Conservation (phyloP, 2,888 invertebrate genomes). For the Tyria jacobaeae region DNA sequence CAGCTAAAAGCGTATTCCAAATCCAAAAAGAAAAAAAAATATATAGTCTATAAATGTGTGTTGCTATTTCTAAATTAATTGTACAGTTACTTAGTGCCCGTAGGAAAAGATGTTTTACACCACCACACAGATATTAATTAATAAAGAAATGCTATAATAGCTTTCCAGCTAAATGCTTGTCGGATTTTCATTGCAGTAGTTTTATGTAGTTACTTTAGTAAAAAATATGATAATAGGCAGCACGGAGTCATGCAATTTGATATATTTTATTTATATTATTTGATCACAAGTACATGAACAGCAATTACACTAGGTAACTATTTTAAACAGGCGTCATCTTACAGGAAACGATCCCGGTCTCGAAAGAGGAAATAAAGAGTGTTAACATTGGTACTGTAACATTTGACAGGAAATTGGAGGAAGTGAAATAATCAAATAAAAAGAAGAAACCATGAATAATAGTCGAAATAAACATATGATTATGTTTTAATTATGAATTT, state of each 20-base stretch:
- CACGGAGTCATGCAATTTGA: no score
- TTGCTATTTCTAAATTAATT: background rate
- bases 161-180: constrained; percentile 4
- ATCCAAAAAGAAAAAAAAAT: background rate
- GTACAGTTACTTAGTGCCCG: background rate
- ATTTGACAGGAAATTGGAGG: constrained; percentile 79
- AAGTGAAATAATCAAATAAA: constrained; percentile 62
- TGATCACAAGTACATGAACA: constrained; percentile 6
- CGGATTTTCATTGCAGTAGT: background rate
- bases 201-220: background rate
- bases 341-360: constrained; percentile 71
- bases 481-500: constrained; percentile 18
- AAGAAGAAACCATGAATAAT: constrained; percentile 30
- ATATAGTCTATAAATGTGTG: background rate
- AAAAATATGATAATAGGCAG: no score
- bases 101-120: background rate
- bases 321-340: constrained; percentile 41
- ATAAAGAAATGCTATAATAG: background rate
- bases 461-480: constrained; percentile 36
- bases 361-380: constrained; percentile 81
- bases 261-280: no score
- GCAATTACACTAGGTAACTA: constrained; percentile 16
- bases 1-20: no score
- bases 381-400: constrained; percentile 81
- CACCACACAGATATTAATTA: background rate